Conservation (phyloP, 1,140 invertebrate species). For the Listronotus bonariensis region DNA sequence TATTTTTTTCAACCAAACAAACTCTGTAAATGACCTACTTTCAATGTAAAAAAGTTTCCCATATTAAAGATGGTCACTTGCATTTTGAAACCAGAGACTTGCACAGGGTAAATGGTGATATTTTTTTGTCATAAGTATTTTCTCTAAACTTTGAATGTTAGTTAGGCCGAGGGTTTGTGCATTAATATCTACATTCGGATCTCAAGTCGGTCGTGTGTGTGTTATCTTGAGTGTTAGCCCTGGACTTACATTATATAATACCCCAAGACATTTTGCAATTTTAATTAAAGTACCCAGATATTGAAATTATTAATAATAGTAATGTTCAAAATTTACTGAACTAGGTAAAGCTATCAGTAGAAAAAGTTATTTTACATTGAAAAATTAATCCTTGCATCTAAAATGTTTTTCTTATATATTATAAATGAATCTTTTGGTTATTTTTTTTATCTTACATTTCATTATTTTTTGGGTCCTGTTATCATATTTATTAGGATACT, state of each 20-base stretch:
- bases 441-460: too few relatives aligned
- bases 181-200: slow-evolving; percentile 55
- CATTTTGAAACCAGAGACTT: slow-evolving; percentile 57
- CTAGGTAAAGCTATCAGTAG: too few relatives aligned
- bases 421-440: too few relatives aligned
- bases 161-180: slow-evolving; percentile 56
- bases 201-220: slow-evolving; percentile 51
- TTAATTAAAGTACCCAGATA: neutral
- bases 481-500: too few relatives aligned
- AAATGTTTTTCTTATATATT: too few relatives aligned
- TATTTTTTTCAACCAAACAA: slow-evolving; percentile 16
- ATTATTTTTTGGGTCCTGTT: too few relatives aligned
- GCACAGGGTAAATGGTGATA: slow-evolving; percentile 59
- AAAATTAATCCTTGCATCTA: too few relatives aligned
- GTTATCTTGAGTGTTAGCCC: slow-evolving; percentile 33
- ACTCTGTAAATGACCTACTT: slow-evolving; percentile 20
- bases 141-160: slow-evolving; percentile 58
- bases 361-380: too few relatives aligned
- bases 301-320: too few relatives aligned
- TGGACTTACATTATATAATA: slow-evolving; percentile 16
- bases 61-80: slow-evolving; percentile 53
- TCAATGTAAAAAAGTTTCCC: slow-evolving; percentile 33
- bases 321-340: too few relatives aligned
- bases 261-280: neutral
- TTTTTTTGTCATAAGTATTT: slow-evolving; percentile 59